These are phyloP conservation scores for Zaprionus taronus DNA, from an alignment of 1,140 invertebrate genomes.

Conservation along the genomic window DNA sequence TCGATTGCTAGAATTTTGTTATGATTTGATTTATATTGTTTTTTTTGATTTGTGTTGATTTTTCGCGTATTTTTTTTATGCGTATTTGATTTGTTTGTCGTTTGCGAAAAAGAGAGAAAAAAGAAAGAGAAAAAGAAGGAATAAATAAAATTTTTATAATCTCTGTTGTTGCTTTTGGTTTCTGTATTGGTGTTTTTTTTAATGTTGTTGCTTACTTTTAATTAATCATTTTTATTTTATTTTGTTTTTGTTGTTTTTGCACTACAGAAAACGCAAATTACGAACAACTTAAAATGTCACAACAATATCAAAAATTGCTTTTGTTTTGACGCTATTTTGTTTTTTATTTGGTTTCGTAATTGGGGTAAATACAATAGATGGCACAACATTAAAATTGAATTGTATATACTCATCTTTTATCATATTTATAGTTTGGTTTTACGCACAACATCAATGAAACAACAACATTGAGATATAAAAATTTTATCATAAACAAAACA, in stretches of 20 bases:
- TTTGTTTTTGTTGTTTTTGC: constrained; percentile 38
- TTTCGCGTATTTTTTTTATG: constrained; percentile 14
- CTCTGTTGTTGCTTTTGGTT: constrained; percentile 70
- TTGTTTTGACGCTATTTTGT: constrained; percentile 6
- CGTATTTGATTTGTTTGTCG: constrained; percentile 39
- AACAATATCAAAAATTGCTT: constrained; percentile 52
- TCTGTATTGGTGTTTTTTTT: constrained; percentile 27
- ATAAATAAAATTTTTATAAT: constrained; percentile 79
- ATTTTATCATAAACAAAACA: constrained; percentile 56
- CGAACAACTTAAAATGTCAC: constrained; percentile 65
- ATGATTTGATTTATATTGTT: constrained; percentile 16
- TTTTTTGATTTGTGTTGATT: constrained; percentile 33
- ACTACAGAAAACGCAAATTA: constrained; percentile 64
- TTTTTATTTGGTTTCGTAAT: constrained; percentile 27
- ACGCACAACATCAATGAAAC: constrained; percentile 75
- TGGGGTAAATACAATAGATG: constrained; percentile 35
- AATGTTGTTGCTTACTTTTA: constrained; percentile 60
- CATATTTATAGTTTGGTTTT: constrained; percentile 47
- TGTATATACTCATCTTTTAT: constrained; percentile 25
- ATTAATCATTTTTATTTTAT: constrained; percentile 44
- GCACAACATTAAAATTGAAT: constrained; percentile 60
- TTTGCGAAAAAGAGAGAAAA: constrained; percentile 73
- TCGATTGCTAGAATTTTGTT: constrained; percentile 53
- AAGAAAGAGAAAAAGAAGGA: constrained; percentile 80
- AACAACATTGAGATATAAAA: constrained; percentile 80